A percentile compares a stretch with the other conserved stretches of the same genome.
These are phyloP conservation scores for Odontamblyopus lacepedii DNA, from an alignment of 2,797 vertebrate species.

Conservation along the genomic window DNA sequence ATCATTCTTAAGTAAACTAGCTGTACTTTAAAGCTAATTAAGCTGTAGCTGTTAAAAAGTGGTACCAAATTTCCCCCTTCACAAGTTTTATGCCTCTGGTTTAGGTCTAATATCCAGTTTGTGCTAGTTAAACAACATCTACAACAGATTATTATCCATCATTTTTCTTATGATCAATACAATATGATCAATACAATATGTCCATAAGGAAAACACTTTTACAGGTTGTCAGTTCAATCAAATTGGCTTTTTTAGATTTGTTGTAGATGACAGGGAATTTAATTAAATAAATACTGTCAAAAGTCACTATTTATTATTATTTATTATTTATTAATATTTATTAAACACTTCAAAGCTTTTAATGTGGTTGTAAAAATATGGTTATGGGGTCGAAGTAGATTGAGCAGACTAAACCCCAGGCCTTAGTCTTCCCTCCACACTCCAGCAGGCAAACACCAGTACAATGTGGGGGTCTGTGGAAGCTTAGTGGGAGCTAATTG, in stretches of 20 bases:
- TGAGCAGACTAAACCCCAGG: conserved; percentile 16
- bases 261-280: background rate
- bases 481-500: conserved; percentile 71
- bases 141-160: background rate
- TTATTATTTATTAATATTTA: too few relatives aligned
- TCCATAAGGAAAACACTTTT: background rate
- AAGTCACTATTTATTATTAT: background rate
- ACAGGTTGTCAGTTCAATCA: background rate
- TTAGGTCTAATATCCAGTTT: background rate
- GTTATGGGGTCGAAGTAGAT: background rate
- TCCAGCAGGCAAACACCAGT: conserved; percentile 18
- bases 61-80: too few relatives aligned
- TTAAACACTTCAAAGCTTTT: background rate
- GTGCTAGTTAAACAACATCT: background rate
- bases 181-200: background rate
- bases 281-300: background rate
- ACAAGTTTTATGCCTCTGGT: background rate
- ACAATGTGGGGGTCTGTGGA: conserved; percentile 32
- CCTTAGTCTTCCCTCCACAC: background rate
- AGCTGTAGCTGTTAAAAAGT: too few relatives aligned
- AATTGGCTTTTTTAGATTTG: background rate
- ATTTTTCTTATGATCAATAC: background rate
- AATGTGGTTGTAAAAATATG: background rate
- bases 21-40: too few relatives aligned
- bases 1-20: too few relatives aligned